Conservation (phyloP, 2,888 invertebrate genomes). For the Byasa hedistus region DNA sequence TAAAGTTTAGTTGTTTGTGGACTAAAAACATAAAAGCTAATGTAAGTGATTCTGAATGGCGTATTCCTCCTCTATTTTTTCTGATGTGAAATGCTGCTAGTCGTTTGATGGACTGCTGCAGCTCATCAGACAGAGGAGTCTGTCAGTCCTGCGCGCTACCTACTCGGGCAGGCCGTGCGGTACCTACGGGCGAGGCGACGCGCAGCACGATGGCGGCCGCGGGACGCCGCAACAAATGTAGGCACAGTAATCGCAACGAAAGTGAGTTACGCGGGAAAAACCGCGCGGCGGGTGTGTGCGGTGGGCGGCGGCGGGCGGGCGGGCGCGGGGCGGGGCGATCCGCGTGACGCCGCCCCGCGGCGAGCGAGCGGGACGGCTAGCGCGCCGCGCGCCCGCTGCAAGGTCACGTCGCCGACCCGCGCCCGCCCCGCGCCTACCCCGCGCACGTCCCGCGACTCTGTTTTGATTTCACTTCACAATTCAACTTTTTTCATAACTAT, state of each 20-base stretch:
- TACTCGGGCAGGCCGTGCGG: no score
- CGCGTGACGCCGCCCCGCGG: slow-evolving; percentile 36
- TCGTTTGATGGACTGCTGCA: no score
- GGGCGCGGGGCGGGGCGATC: slow-evolving; percentile 69
- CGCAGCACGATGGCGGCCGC: background rate
- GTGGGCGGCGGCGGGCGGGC: slow-evolving; percentile 70
- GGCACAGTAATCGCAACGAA: slow-evolving; percentile 46
- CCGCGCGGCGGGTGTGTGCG: slow-evolving; percentile 52
- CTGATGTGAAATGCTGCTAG: no score
- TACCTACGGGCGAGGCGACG: background rate
- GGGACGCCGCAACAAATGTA: slow-evolving; percentile 39
- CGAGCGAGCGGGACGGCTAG: slow-evolving; percentile 57
- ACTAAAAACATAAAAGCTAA: no score
- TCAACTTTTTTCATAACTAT: slow-evolving; percentile 3
- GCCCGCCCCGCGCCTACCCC: slow-evolving; percentile 24
- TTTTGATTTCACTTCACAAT: slow-evolving; percentile 27
- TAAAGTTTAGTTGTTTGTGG: no score
- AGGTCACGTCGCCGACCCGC: slow-evolving; percentile 47
- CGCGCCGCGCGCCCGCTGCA: slow-evolving; percentile 49
- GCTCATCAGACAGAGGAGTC: no score
- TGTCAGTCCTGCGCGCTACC: no score
- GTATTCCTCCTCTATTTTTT: no score
- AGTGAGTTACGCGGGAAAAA: slow-evolving; percentile 65
- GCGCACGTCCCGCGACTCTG: no score
- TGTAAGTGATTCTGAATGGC: no score